Percentiles rank a stretch among this genome's conserved stretches.
These are phyloP conservation scores for Drosophila kurseongensis DNA, from an alignment of 1,140 invertebrate species.

Conservation along the genomic window DNA sequence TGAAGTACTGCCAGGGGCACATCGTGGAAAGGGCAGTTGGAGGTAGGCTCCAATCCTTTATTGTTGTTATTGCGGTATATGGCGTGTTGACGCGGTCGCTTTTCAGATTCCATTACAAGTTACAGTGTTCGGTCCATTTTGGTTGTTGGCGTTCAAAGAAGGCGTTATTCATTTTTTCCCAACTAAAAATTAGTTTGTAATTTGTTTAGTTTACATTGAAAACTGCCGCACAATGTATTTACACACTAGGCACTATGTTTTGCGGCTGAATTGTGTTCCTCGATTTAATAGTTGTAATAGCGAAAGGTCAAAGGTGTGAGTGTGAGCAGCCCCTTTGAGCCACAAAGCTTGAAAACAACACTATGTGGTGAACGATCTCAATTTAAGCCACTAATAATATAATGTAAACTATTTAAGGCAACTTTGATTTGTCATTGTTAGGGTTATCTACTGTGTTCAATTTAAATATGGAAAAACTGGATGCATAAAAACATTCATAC, in stretches of 20 bases:
- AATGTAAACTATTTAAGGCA: no score
- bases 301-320: no score
- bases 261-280: no score
- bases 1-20: conserved; percentile 47
- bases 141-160: neutral
- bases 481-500: no score
- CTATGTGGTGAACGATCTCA: no score
- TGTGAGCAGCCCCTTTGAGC: no score
- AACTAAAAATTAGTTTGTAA: conserved; percentile 70
- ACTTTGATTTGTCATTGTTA: no score
- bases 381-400: no score
- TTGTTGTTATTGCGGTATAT: conserved; percentile 59
- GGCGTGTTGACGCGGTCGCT: conserved; percentile 66
- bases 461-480: no score
- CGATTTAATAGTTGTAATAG: no score
- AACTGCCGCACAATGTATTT: conserved; percentile 59
- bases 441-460: no score
- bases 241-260: conserved; percentile 11
- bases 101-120: conserved; percentile 8
- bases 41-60: conserved; percentile 1
- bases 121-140: conserved; percentile 9
- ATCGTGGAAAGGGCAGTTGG: neutral
- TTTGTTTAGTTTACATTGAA: conserved; percentile 71
- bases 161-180: conserved; percentile 15
- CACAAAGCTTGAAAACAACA: no score